Evolutionary conservation across 2,797 vertebrate genomes (phyloP).

Genomic region (Ciconia nigra): DNA sequence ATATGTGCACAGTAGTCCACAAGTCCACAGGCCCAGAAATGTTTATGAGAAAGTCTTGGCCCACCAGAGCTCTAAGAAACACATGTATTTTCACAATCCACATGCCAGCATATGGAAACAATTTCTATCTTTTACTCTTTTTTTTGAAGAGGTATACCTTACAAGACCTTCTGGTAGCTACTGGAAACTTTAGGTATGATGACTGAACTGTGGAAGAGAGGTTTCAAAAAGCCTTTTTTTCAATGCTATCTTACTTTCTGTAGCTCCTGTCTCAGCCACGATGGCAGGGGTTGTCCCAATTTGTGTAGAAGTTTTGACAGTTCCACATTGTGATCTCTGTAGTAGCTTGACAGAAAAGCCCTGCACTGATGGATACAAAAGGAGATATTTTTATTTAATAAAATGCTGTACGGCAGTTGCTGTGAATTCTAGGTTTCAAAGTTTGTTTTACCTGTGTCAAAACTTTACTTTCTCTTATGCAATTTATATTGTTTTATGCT

Average conservation of each 20-base stretch:
- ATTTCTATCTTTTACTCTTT: slow-evolving; percentile 31
- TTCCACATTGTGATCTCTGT: slow-evolving; percentile 94
- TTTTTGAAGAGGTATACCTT: slow-evolving; percentile 64
- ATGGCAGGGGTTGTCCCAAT: slow-evolving; percentile 92
- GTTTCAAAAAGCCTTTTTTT: neutral
- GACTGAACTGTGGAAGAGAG: neutral
- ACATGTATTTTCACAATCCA: slow-evolving; percentile 59
- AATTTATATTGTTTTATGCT: neutral
- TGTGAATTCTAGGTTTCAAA: neutral
- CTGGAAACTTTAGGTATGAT: slow-evolving; percentile 15
- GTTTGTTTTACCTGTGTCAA: neutral
- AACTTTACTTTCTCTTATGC: neutral
- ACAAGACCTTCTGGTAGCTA: slow-evolving; percentile 57
- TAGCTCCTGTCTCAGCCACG: slow-evolving; percentile 95
- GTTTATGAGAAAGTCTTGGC: slow-evolving; percentile 20
- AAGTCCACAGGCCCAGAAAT: slow-evolving; percentile 44
- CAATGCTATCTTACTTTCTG: slow-evolving; percentile 90
- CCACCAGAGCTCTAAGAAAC: slow-evolving; percentile 38
- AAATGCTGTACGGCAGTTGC: neutral
- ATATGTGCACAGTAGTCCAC: slow-evolving; percentile 9
- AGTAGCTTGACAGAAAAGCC: slow-evolving; percentile 91
- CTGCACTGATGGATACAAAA: slow-evolving; percentile 82
- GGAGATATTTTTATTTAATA: neutral
- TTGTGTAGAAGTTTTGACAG: slow-evolving; percentile 94
- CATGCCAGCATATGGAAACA: slow-evolving; percentile 75